Base-by-base conservation (phyloP, 2,888 invertebrate species). In the Polymixis lichenea region DNA sequence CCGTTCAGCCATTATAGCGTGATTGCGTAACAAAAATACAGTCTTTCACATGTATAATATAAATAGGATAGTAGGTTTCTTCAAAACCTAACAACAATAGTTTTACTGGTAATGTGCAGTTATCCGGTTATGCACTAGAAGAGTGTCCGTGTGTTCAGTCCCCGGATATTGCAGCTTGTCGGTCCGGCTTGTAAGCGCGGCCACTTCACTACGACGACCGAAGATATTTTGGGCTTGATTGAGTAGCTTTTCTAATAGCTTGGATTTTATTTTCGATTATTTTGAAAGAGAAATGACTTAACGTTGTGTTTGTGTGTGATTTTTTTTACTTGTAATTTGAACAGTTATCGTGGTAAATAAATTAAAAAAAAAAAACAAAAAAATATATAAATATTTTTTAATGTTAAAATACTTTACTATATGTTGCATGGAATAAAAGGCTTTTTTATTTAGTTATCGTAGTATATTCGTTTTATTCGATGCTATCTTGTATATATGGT, bases 111-210 rank as follows among this genome's bases (percentile, higher is more conserved):
- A 32, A n/a, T 28, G 11, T 72, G 2, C 25, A 80, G 67, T 56
- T 83, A 28, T 51, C 66, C 25, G 58, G 76, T 82, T 76, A 56
- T 82, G 55, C 53, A 43, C 11, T 22, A 58, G 17, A 81, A 38
- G 70, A 66, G 49, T 76, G 72, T 53, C 76, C n/a, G 79, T 83
- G 77, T 83, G 77, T 85, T 84, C 85, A 72, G 83, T 75, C 56
- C 9, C 86, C 87, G 86, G 90, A 90, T 90, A 90, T 90, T 90
- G 89, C 89, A 86, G 86, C 89, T 86, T 87, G 87, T 89, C 86
- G 72, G 86, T 77, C 77, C 75, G 82, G 73, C 77, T 85, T 86
- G 86, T 87, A 82, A 87, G 78, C 75, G 38, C 66, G 72, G 73
- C 65, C 68, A 76, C 82, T 75, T 73, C 75, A 51, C 72, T 83